These are phyloP conservation scores for Spisula solida DNA, from an alignment of 2,888 invertebrate genomes.

Conservation along the genomic window DNA sequence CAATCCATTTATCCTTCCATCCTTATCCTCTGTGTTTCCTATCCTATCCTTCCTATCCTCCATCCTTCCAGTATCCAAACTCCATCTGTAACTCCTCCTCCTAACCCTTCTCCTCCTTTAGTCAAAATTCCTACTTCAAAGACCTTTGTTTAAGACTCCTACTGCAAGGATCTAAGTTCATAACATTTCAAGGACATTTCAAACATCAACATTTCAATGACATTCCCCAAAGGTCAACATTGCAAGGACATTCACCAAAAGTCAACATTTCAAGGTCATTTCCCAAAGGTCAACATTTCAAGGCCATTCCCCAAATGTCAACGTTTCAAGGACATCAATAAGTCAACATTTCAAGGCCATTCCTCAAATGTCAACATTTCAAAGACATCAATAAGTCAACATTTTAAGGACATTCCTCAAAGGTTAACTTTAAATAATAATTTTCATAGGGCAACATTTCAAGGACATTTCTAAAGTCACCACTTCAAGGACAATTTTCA, in stretches of 20 bases:
- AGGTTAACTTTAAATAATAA: background rate
- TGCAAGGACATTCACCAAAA: background rate
- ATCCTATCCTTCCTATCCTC: slow-evolving; percentile 16
- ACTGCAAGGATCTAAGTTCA: no score
- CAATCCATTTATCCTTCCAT: background rate
- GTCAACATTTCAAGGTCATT: background rate
- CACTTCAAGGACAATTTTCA: no score
- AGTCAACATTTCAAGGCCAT: no score
- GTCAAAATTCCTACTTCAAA: no score
- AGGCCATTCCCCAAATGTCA: background rate
- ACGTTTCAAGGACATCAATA: no score
- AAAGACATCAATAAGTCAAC: no score
- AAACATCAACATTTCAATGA: no score
- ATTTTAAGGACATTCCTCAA: no score
- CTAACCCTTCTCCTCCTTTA: no score
- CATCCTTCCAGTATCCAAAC: background rate
- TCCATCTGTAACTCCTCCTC: background rate
- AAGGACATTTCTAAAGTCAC: background rate
- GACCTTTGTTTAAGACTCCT: no score
- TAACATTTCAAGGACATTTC: no score
- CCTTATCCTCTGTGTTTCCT: slow-evolving; percentile 1
- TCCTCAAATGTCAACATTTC: no score
- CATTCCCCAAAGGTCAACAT: background rate
- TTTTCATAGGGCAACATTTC: background rate
- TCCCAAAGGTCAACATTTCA: background rate